These are phyloP conservation scores for Daktulosphaira vitifoliae DNA, from an alignment of 1,140 invertebrate genomes.

Conservation along the genomic window DNA sequence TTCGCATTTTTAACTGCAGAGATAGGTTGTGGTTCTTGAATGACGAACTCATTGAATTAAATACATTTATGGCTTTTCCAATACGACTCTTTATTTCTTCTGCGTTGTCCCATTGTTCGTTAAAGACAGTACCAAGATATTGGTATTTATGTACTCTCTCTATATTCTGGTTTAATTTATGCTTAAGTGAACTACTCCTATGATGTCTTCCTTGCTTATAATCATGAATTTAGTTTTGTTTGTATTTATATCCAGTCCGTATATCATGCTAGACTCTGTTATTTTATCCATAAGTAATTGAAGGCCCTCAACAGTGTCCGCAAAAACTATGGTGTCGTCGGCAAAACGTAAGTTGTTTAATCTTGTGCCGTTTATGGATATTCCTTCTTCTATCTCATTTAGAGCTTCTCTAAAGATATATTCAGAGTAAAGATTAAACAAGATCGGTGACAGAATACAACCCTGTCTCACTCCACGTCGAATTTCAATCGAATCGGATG, in stretches of 20 bases:
- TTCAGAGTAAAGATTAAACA: conserved; percentile 41
- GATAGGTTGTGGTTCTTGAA: not conserved
- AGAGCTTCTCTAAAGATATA: conserved; percentile 33
- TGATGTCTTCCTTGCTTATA: conserved; percentile 7
- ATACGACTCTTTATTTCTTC: conserved; percentile 1
- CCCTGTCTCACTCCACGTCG: conserved; percentile 39
- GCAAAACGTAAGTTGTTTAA: conserved; percentile 35
- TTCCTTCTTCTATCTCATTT: conserved; percentile 23
- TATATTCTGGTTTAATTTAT: conserved; percentile 2
- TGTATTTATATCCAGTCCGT: conserved; percentile 20
- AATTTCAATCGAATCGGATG: conserved; percentile 23
- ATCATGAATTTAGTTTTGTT: conserved; percentile 17
- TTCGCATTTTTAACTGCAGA: not conserved
- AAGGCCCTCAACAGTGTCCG: conserved; percentile 1
- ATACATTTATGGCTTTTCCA: conserved; percentile 2
- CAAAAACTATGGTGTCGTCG: conserved; percentile 33
- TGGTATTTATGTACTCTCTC: conserved; percentile 2
- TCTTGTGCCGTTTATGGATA: conserved; percentile 19
- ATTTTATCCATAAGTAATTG: not conserved
- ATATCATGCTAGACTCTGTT: not conserved
- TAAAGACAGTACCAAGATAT: conserved; percentile 14
- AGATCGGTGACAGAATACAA: conserved; percentile 40
- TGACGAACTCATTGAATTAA: not conserved
- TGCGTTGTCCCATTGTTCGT: not conserved
- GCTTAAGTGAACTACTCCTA: not conserved